A percentile compares a stretch with the other conserved stretches of the same genome.
These are phyloP conservation scores for Pogonomyrmex californicus DNA, from an alignment of 1,140 invertebrate species.

Conservation along the genomic window DNA sequence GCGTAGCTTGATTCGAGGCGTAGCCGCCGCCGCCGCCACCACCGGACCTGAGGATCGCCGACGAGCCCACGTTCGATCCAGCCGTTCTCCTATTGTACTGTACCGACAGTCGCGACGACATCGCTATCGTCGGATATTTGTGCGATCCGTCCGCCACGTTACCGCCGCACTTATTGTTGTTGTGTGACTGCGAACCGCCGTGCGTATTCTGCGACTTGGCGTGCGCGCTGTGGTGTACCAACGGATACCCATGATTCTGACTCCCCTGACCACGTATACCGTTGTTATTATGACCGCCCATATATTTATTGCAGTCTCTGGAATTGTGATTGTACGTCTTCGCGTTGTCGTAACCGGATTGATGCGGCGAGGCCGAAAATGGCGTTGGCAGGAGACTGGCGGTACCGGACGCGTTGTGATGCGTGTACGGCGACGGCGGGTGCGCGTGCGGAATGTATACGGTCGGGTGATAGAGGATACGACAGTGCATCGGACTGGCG, in stretches of 20 bases:
- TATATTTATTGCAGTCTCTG: constrained; percentile 65
- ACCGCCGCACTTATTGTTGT: constrained; percentile 37
- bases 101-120: constrained; percentile 69
- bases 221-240: constrained; percentile 61
- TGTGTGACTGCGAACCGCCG: constrained; percentile 63
- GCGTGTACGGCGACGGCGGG: constrained; percentile 59
- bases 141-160: constrained; percentile 50
- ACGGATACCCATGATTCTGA: constrained; percentile 52
- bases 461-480: constrained; percentile 82
- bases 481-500: constrained; percentile 81
- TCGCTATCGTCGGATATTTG: constrained; percentile 64
- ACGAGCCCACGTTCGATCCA: constrained; percentile 66
- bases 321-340: constrained; percentile 64
- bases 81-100: constrained; percentile 61
- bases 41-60: constrained; percentile 70
- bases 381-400: constrained; percentile 82
- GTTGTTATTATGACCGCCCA: constrained; percentile 7
- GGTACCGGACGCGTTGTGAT: constrained; percentile 71
- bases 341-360: constrained; percentile 62
- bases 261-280: constrained; percentile 17
- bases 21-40: constrained; percentile 19
- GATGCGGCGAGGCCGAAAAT: constrained; percentile 57
- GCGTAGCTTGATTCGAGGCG: constrained; percentile 13
- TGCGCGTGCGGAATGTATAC: constrained; percentile 80
- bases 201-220: constrained; percentile 53